Percentiles rank a stretch among this genome's conserved stretches.
Evolutionary conservation across 2,113 vertebrate genomes (phyloP).

Genomic region (Podarcis muralis): DNA sequence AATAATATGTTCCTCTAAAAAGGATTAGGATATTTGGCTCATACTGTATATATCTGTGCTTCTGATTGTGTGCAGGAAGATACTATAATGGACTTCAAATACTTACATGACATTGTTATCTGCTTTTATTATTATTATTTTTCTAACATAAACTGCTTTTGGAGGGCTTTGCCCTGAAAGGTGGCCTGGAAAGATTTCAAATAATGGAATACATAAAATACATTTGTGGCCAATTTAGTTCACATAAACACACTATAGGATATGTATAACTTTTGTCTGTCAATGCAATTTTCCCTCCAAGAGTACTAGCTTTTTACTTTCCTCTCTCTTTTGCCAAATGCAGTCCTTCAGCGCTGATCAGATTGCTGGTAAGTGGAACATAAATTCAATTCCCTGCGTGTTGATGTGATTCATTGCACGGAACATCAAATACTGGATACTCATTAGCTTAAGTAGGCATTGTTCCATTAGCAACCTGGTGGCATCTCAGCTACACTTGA

Average conservation of each 20-base stretch:
- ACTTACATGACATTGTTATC: neutral
- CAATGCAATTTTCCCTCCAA: slow-evolving; percentile 77
- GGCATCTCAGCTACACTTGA: slow-evolving; percentile 62
- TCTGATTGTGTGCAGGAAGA: neutral
- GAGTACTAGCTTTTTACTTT: slow-evolving; percentile 71
- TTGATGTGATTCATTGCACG: slow-evolving; percentile 39
- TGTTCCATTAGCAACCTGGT: slow-evolving; percentile 37
- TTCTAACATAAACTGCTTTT: neutral
- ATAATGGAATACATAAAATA: neutral
- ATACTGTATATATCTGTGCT: neutral
- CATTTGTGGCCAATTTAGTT: neutral
- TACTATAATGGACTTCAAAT: neutral
- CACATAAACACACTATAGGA: neutral
- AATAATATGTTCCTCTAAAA: slow-evolving; percentile 23
- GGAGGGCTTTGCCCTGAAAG: neutral
- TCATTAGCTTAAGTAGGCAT: slow-evolving; percentile 53
- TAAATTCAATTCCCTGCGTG: slow-evolving; percentile 41
- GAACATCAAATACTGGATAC: slow-evolving; percentile 35
- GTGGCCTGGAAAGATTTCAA: neutral
- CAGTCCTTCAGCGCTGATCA: slow-evolving; percentile 87
- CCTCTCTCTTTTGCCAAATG: slow-evolving; percentile 55
- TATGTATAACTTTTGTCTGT: slow-evolving; percentile 67
- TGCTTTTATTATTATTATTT: neutral
- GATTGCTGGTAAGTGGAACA: slow-evolving; percentile 82
- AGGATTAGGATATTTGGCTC: slow-evolving; percentile 20